These are phyloP conservation scores for Heliconius cydno DNA, from an alignment of 2,888 invertebrate genomes.

Conservation along the genomic window DNA sequence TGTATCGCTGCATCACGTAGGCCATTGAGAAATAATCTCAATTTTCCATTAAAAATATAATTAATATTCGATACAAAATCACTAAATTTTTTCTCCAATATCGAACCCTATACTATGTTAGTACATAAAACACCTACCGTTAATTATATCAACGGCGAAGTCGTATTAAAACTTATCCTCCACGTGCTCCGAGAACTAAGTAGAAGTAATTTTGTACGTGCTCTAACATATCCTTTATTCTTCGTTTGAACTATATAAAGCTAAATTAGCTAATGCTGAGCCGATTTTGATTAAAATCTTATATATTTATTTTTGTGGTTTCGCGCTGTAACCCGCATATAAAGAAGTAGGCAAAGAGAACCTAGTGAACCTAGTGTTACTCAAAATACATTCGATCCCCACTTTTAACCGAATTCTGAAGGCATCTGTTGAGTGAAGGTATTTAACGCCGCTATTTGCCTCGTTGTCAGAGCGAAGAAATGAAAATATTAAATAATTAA, in stretches of 20 bases:
- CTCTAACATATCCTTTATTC: conserved; percentile 11
- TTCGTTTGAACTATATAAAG: conserved; percentile 3
- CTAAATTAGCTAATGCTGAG: not conserved
- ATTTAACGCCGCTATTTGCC: no score
- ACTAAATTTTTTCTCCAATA: not conserved
- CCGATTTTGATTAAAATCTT: not conserved
- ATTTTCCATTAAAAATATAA: not conserved
- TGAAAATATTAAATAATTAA: no score
- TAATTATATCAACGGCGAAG: conserved; percentile 15
- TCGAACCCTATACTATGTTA: not conserved
- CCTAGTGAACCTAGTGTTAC: no score
- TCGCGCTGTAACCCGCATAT: no score
- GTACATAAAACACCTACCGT: conserved; percentile 1
- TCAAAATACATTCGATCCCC: no score
- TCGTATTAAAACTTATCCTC: conserved; percentile 31
- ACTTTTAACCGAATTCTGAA: no score
- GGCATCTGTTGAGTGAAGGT: no score
- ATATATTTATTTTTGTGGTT: no score
- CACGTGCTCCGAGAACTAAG: conserved; percentile 26
- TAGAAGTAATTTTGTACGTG: conserved; percentile 27
- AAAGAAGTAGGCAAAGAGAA: no score
- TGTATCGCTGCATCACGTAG: not conserved
- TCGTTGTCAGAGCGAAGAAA: no score
- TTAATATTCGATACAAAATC: not conserved
- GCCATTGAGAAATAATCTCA: no score